A percentile compares a stretch with the other conserved stretches of the same genome.
Conservation (phyloP, 2,888 invertebrate species). For the Atethmia centrago region DNA sequence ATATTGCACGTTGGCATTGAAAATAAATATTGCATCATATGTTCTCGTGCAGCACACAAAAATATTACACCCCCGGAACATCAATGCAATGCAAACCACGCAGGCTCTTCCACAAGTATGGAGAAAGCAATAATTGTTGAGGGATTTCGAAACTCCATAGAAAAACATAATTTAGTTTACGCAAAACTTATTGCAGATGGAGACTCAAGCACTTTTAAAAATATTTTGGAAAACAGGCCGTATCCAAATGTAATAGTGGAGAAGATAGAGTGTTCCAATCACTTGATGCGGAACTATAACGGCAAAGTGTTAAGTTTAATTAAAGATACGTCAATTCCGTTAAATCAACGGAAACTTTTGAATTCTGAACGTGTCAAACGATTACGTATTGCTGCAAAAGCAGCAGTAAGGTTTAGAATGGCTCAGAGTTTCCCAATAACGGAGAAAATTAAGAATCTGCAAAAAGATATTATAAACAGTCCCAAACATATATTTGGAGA, state of each 20-base stretch:
- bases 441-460: too few relatives aligned
- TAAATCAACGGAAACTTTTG: neutral
- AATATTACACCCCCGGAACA: neutral
- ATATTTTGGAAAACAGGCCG: neutral
- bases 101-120: constrained; percentile 3
- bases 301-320: neutral
- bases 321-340: neutral
- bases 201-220: neutral
- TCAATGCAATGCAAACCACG: neutral
- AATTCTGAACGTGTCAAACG: too few relatives aligned
- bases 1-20: neutral
- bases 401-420: neutral
- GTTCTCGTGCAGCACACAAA: neutral
- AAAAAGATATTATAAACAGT: neutral
- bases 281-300: neutral
- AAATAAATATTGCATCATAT: constrained; percentile 3
- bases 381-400: too few relatives aligned
- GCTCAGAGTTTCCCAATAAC: too few relatives aligned
- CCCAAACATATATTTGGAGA: neutral
- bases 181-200: neutral
- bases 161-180: neutral
- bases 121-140: neutral
- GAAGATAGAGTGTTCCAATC: neutral
- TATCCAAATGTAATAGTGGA: neutral
- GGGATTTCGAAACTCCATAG: neutral